Evolutionary conservation across 2,888 invertebrate genomes (phyloP), one percentile per base, ranked within the genome.

Genomic region (Allygus modestus): DNA sequence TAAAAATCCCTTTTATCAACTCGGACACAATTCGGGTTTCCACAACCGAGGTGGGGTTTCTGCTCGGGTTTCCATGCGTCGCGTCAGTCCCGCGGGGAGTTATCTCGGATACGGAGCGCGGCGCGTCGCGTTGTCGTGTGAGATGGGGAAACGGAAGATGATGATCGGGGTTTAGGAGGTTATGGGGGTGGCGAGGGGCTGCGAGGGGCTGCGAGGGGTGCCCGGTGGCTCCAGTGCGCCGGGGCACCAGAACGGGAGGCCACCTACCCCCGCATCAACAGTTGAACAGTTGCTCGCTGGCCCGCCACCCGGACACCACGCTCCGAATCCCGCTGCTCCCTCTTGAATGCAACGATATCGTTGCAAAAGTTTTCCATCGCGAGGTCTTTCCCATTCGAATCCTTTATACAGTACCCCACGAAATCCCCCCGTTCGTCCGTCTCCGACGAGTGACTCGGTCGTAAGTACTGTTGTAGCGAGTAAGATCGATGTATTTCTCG

Each of bases 301-400:
- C 20, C 23, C 65, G 20, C 28, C 65, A 65, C 28, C 65, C 65
- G 28, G 65, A 28, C 65, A 1, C 65, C 17, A 65, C 65, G 65
- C 23, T 20, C 23, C 28, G 28, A 0, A 1, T 4, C 65, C 15
- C 28, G 12, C 4, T 23, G 20, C 28, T 2, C 2, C 65, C 65
- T 28, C 65, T 65, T 65, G 65, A 65, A 65, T 65, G 65, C 65
- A 65, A 65, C 65, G 65, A 65, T 31, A 65, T 65, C 65, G 65
- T 65, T 65, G 65, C 65, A 28, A 26, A 5, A 28, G 17, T 58
- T 58, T 58, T 15, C 31, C 65, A 17, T 23, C 58, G 20, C 26
- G 20, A 5, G 58, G 20, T 17, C 12, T 12, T 65, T 15, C n/a
- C 65, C 17, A 0, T 31, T 4, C 20, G 58, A 58, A 12, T 31